Base-by-base conservation (phyloP, 1,140 invertebrate genomes). In the Ladona fulva region DNA sequence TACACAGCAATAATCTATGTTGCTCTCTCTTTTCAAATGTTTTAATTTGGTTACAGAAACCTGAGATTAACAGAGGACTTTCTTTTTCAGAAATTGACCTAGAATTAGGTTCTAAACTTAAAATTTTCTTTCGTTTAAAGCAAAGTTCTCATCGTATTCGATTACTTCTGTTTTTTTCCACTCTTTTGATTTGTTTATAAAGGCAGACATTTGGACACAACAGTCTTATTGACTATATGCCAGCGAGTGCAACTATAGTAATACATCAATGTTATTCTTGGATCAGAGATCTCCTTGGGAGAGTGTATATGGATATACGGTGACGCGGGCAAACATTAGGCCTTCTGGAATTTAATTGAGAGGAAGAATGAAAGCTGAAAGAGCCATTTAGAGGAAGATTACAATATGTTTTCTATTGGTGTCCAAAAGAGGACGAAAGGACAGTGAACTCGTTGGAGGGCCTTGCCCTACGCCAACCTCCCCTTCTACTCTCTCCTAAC, bases 401-500 rank as follows among this genome's bases (percentile, higher is more conserved):
- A 37, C 29, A 37, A 22, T 1, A 66, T 66, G 52, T 66, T 66
- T 66, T 66, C 52, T 12, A 66, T 19, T 5, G n/a, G 3, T 66
- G 52, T 19, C 52, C 52, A 66, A 66, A 66, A 66, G 52, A 66
- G 52, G 52, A 3, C 52, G 52, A 12, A 22, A 66, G 52, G 52
- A 16, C 52, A 66, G 52, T 66, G 52, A 66, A 16, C 52, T 22
- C 16, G n/a, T 16, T 6, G 52, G 52, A 66, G 52, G 52, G 16
- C 52, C 52, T 66, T 66, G 52, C 52, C 52, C 52, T 66, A 66
- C 52, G 52, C 52, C 52, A 66, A 66, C 52, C 52, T 66, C n/a
- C 16, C 52, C 52, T 66, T 6, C 16, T 22, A 66, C 52, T 66
- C 52, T 66, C 52, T 19, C 52, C 52, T 22, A 16, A 66, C 52